Base-by-base conservation (phyloP, 2,113 vertebrate species). In the Anarrhichthys ocellatus region DNA sequence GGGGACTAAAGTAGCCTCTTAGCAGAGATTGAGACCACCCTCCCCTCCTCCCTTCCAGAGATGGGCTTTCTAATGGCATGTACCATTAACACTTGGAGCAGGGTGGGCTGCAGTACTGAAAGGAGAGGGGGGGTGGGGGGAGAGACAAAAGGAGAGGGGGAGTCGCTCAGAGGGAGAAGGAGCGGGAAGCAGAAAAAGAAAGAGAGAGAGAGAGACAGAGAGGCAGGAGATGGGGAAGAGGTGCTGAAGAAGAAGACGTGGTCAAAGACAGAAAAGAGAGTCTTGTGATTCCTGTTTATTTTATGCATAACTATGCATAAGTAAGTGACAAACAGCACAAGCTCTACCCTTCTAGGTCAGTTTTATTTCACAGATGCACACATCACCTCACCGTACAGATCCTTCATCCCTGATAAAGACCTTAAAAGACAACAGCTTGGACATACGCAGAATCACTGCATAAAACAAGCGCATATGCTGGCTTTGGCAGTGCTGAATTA, bases 11-110 rank as follows among this genome's bases (percentile, higher is more conserved):
- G 92, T 94, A 93, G 93, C 93, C 92, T 95, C 95, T 92, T 93
- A 87, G 90, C 92, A 92, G 92, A 89, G 94, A 93, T 89, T 89
- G 92, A 94, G 93, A 94, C 91, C 95, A 92, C 95, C 94, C 94
- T 94, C 90, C 88, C 91, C 87, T 92, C 94, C 95, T 92, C 90
- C 94, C 92, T 88, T 88, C 6, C 56, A 87, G 93, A 93, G 94
- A 95, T 81, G 91, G 95, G 89, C 93, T 96, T 88, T 95, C 94
- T 92, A 86, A 95, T 92, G 96, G 97, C 96, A 95, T 92, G 95
- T 96, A 96, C 97, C 97, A 96, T 96, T 95, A 91, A 91, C 88
- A 92, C 93, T 91, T 73, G 80, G 94, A 93, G 95, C 86, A 93
- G 83, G 96, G 95, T 96, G 94, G 95, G 96, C 93, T 96, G 94